Conservation (phyloP, 92 coral and sea anemone genomes). For the Hydrozoanthus gracilis region DNA sequence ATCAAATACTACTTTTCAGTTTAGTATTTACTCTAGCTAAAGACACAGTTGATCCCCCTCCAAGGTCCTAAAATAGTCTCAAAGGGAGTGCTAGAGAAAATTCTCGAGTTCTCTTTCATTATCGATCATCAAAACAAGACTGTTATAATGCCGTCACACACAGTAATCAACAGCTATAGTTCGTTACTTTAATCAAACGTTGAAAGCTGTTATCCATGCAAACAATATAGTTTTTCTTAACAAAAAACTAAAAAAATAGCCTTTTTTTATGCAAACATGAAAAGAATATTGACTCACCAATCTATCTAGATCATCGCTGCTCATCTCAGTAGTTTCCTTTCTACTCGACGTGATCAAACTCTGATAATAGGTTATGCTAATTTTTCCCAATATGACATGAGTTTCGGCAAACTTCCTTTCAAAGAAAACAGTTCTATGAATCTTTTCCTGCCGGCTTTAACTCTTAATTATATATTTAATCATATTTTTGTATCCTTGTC, state of each 20-base stretch:
- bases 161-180: too few species aligned
- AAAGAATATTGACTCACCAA: constrained; percentile 3
- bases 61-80: not conserved
- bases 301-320: not conserved
- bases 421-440: too few species aligned
- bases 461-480: too few species aligned
- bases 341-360: too few species aligned
- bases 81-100: not conserved
- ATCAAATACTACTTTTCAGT: not conserved
- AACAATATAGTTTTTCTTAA: not conserved
- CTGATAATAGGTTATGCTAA: too few species aligned
- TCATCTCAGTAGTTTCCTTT: not conserved
- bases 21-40: not conserved
- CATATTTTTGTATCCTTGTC: too few species aligned
- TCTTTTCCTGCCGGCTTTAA: too few species aligned
- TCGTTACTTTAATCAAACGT: not conserved
- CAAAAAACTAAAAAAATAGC: not conserved
- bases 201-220: not conserved
- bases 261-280: not conserved
- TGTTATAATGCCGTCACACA: not conserved
- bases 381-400: too few species aligned
- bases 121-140: not conserved
- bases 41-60: not conserved
- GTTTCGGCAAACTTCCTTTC: too few species aligned
- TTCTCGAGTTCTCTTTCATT: not conserved